Conservation (phyloP, 2,113 vertebrate genomes). For the Notiomystis cincta region DNA sequence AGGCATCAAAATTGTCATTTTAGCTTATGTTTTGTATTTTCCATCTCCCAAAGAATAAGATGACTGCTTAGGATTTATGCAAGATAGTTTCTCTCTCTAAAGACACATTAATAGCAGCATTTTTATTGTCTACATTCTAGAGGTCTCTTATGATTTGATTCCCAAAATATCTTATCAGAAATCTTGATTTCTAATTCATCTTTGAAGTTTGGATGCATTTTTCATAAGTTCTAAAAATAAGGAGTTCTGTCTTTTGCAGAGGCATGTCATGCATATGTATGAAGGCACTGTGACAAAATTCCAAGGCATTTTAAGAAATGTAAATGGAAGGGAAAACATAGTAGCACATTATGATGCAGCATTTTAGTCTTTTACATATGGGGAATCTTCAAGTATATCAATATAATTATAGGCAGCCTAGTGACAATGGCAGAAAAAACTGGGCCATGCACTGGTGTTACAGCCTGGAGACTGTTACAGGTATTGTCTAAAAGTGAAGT, state of each 20-base stretch:
- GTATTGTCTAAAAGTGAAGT: background rate
- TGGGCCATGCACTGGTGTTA: background rate
- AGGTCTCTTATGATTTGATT: conserved; percentile 45
- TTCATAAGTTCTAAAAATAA: conserved; percentile 75
- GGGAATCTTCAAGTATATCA: conserved; percentile 2
- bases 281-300: conserved; percentile 53
- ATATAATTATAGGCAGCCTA: background rate
- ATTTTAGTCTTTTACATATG: conserved; percentile 20
- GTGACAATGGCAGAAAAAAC: background rate
- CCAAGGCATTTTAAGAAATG: conserved; percentile 38
- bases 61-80: background rate
- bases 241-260: conserved; percentile 65
- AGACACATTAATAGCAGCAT: conserved; percentile 1
- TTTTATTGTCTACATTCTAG: conserved; percentile 12
- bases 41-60: background rate
- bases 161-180: conserved; percentile 68
- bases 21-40: background rate
- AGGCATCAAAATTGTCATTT: background rate
- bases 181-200: conserved; percentile 72
- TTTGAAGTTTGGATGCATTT: conserved; percentile 77
- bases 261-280: conserved; percentile 58
- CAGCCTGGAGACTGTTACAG: background rate
- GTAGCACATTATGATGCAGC: conserved; percentile 66
- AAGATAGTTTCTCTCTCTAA: conserved; percentile 9
- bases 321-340: conserved; percentile 44